These are phyloP conservation scores for Hirundo rustica DNA, from an alignment of 2,797 vertebrate genomes.

Conservation along the genomic window DNA sequence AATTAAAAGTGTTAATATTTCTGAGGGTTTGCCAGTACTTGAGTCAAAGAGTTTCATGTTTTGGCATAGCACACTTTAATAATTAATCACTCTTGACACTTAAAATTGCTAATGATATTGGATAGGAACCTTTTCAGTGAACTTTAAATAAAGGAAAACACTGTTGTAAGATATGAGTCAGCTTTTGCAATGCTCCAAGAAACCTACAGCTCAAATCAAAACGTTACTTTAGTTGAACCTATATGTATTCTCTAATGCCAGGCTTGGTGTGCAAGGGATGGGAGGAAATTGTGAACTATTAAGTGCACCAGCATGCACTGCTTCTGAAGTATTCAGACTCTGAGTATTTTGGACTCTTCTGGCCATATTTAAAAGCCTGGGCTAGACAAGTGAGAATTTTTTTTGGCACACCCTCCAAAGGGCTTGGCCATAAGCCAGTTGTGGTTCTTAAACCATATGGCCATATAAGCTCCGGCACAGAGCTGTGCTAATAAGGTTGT, in stretches of 20 bases:
- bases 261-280: not conserved
- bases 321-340: not conserved
- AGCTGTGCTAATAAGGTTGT: constrained; percentile 1
- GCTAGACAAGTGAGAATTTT: not conserved
- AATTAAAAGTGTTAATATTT: not conserved
- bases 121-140: constrained; percentile 23
- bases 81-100: constrained; percentile 53
- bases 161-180: constrained; percentile 2
- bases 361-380: not conserved
- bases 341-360: not conserved
- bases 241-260: not conserved
- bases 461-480: not conserved
- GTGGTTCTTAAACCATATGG: constrained; percentile 4
- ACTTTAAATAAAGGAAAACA: constrained; percentile 30
- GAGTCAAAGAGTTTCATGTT: constrained; percentile 12
- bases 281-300: not conserved
- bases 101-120: constrained; percentile 41
- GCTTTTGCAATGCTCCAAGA: not conserved
- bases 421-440: not conserved
- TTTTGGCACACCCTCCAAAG: not conserved
- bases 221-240: not conserved
- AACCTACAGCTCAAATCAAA: not conserved
- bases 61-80: constrained; percentile 24
- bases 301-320: not conserved
- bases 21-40: not conserved